Evolutionary conservation across 2,888 invertebrate genomes (phyloP).

Genomic region (Drosophila eohydei): DNA sequence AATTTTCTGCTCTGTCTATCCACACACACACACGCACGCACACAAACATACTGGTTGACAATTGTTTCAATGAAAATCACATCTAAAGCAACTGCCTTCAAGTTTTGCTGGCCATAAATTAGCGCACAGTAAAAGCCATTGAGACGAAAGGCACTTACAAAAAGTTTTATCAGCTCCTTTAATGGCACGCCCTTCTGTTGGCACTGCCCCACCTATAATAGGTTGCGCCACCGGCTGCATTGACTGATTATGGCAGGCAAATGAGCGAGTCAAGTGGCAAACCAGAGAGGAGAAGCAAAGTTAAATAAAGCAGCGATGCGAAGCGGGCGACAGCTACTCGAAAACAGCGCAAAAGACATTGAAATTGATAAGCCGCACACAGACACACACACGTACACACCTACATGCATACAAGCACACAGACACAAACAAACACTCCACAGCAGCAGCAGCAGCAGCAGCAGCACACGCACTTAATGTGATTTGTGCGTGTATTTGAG

Average conservation of each 20-base stretch:
- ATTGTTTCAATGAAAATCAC: slow-evolving; percentile 52
- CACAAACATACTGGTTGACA: slow-evolving; percentile 13
- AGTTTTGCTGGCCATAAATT: slow-evolving; percentile 65
- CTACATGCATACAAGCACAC: background rate
- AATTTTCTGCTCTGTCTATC: slow-evolving; percentile 6
- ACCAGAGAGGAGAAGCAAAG: slow-evolving; percentile 21
- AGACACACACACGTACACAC: background rate
- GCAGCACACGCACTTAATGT: slow-evolving; percentile 17
- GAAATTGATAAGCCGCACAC: slow-evolving; percentile 67
- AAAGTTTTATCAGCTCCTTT: slow-evolving; percentile 71
- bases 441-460: background rate
- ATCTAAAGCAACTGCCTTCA: slow-evolving; percentile 23
- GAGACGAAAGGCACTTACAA: slow-evolving; percentile 41
- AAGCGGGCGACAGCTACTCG: slow-evolving; percentile 5
- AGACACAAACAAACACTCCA: slow-evolving; percentile 1
- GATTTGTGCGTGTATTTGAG: slow-evolving; percentile 47
- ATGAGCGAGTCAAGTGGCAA: slow-evolving; percentile 61
- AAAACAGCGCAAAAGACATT: slow-evolving; percentile 32
- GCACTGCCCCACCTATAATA: background rate
- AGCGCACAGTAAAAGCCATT: slow-evolving; percentile 57
- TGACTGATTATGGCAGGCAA: slow-evolving; percentile 67
- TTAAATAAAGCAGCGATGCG: slow-evolving; percentile 24
- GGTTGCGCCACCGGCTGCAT: slow-evolving; percentile 32
- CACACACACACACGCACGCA: background rate
- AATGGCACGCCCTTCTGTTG: slow-evolving; percentile 27